Evolutionary conservation across 2,888 invertebrate genomes (phyloP).

Genomic region (Lochmaea crataegi): DNA sequence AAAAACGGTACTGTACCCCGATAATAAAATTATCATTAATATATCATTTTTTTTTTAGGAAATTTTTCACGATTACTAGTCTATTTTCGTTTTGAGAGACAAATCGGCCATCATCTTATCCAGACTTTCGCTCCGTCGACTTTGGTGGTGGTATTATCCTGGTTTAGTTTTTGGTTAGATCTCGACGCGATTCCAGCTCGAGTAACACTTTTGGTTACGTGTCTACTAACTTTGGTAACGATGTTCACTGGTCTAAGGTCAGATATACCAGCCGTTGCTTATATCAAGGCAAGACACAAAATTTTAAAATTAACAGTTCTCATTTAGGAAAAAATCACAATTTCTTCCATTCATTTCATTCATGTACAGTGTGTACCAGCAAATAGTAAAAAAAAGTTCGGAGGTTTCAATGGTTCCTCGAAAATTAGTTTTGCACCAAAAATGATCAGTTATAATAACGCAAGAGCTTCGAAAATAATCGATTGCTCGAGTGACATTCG

Average conservation of each 20-base stretch:
- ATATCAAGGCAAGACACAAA: constrained; percentile 76
- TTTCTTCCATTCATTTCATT: too few relatives aligned
- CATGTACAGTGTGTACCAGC: too few relatives aligned
- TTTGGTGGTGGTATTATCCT: constrained; percentile 84
- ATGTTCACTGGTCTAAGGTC: constrained; percentile 87
- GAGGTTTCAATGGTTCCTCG: too few relatives aligned
- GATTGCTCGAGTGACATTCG: too few relatives aligned
- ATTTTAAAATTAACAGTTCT: too few relatives aligned
- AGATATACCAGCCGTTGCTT: constrained; percentile 88
- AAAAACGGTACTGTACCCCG: constrained; percentile 72
- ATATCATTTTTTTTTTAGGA: constrained; percentile 63
- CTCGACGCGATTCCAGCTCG: constrained; percentile 86
- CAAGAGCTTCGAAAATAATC: too few relatives aligned
- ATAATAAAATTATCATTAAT: neutral
- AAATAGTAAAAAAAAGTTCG: too few relatives aligned
- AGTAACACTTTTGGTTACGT: constrained; percentile 84
- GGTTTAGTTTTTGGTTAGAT: constrained; percentile 90
- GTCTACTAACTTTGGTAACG: constrained; percentile 85
- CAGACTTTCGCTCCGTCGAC: constrained; percentile 89
- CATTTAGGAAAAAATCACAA: too few relatives aligned
- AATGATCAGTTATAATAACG: too few relatives aligned
- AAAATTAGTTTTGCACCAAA: too few relatives aligned
- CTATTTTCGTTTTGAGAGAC: constrained; percentile 83
- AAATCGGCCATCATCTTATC: constrained; percentile 86
- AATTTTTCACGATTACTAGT: constrained; percentile 84